These are phyloP conservation scores for Steromphala cineraria DNA, from an alignment of 2,888 invertebrate species.

Conservation along the genomic window DNA sequence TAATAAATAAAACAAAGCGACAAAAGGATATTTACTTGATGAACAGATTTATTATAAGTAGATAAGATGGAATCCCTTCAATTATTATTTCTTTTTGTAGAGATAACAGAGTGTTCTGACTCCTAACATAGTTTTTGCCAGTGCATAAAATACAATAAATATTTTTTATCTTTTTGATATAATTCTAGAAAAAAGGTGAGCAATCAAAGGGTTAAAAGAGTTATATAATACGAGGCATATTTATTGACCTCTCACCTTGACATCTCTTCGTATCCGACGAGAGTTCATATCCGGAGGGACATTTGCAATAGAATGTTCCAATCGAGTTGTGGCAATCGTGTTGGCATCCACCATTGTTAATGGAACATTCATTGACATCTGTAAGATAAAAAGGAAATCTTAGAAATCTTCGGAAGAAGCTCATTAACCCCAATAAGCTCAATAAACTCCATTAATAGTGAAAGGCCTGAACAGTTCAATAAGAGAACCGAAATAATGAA, in stretches of 20 bases:
- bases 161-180: no score
- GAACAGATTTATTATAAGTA: no score
- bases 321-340: constrained; percentile 85
- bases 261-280: constrained; percentile 79
- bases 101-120: no score
- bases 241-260: constrained; percentile 44
- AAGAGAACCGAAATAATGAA: neutral
- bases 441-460: neutral
- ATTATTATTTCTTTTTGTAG: no score
- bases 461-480: neutral
- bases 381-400: constrained; percentile 33
- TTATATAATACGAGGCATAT: neutral
- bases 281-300: constrained; percentile 86
- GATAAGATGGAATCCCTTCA: no score
- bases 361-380: constrained; percentile 87
- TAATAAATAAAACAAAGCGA: no score
- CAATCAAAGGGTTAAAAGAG: no score
- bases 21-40: no score
- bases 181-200: no score
- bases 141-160: no score
- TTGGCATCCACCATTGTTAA: constrained; percentile 89
- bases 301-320: constrained; percentile 88
- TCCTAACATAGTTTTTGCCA: no score
- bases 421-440: neutral
- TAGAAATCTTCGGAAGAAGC: neutral